phyloP scores from a whole-genome alignment of 1,140 invertebrate species.

The Drosophila ercepeae region DNA sequence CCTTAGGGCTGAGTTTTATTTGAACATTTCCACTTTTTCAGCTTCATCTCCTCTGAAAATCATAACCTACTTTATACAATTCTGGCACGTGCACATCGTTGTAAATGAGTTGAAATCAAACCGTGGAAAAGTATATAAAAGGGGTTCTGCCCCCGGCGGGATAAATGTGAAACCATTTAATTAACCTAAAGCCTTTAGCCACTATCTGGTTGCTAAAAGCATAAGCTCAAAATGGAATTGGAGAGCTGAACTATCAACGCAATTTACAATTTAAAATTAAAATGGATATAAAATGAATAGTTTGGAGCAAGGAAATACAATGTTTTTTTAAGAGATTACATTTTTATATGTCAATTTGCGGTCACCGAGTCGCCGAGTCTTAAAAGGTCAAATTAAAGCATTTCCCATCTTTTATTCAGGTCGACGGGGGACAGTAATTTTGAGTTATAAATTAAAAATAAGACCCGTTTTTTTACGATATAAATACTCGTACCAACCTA shows the following conservation, averaged over 20 bases:
- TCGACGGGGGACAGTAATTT: not conserved
- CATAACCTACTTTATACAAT: not conserved
- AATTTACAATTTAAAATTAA: not conserved
- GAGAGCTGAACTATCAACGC: not conserved
- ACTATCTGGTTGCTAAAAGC: not conserved
- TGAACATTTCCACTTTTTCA: not conserved
- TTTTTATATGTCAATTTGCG: not conserved
- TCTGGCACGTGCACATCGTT: not conserved
- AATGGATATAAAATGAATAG: not conserved
- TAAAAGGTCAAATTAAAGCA: not conserved
- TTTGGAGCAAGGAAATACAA: not conserved
- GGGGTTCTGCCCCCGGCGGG: not conserved
- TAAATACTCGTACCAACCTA: not conserved
- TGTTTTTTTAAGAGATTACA: not conserved
- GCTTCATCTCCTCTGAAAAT: not conserved
- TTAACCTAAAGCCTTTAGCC: not conserved
- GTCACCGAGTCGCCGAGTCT: not conserved
- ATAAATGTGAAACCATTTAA: slow-evolving; percentile 1
- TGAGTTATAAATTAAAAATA: not conserved
- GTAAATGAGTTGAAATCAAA: not conserved
- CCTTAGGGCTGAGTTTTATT: not conserved
- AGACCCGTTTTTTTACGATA: slow-evolving; percentile 3
- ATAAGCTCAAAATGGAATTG: not conserved
- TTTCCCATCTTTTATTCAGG: not conserved
- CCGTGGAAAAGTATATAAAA: not conserved